Evolutionary conservation across 2,797 vertebrate genomes (phyloP), one percentile per base, ranked within the genome.

Genomic region (Falco biarmicus): DNA sequence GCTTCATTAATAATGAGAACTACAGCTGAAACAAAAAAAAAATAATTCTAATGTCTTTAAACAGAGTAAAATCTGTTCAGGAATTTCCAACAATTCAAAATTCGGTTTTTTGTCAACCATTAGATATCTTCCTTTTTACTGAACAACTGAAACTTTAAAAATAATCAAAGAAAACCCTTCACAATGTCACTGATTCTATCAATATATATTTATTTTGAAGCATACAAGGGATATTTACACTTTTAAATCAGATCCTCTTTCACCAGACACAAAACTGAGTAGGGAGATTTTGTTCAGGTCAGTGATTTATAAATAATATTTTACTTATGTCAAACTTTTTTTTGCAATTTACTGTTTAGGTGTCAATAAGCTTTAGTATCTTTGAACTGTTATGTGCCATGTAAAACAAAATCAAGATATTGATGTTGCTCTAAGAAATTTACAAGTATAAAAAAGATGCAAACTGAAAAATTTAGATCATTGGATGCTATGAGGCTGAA

Each of bases 61-160:
- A 86, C 34, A 65, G 88, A 95, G 48, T 28, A 60, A 95, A 91
- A 87, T 89, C 64, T 93, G 39, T 73, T 93, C 53, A 91, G 80
- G 54, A 94, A 34, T 90, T 96, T 93, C 78, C 37, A 95, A 70
- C n/a, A 96, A 93, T 74, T 94, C 75, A 95, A 92, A 96, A 97
- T 59, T 79, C 65, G 78, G 64, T 9, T 31, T 95, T 96, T 93
- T 91, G 25, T 80, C 54, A 92, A 64, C 28, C 87, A 53, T 69
- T 87, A 86, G 11, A 1, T 78, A 66, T 83, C 37, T 50, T 75
- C 43, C 13, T 88, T 70, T 77, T 85, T 69, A 94, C 15, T 29
- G 68, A 93, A 88, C 16, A 89, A 87, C 28, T 89, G 60, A 78
- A 78, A 95, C 32, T 54, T 69, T 24, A 94, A 92, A 80, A 68